phyloP scores from a whole-genome alignment of 2,113 vertebrate species.

The Corvus hawaiiensis region DNA sequence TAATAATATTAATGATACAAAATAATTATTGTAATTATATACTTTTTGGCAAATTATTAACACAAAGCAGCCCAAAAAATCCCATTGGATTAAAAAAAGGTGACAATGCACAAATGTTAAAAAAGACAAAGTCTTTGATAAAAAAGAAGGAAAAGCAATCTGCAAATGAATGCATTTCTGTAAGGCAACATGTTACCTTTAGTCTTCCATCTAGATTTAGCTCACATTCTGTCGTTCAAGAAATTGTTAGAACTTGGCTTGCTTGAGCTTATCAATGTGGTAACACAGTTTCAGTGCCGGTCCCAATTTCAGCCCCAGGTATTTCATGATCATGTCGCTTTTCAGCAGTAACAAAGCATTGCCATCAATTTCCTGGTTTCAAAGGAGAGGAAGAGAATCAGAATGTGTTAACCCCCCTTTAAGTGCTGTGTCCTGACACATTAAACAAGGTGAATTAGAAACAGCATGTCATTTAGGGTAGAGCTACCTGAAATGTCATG shows the following conservation, averaged over 20 bases:
- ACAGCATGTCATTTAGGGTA: not conserved
- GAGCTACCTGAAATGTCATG: not conserved
- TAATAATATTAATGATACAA: constrained; percentile 53
- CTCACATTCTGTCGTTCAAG: not conserved
- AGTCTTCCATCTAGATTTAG: not conserved
- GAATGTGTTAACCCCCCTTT: not conserved
- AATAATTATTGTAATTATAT: constrained; percentile 48
- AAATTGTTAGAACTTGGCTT: constrained; percentile 81
- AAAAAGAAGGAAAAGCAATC: constrained; percentile 37
- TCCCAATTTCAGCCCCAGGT: constrained; percentile 94
- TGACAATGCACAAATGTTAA: constrained; percentile 34
- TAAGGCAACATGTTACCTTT: constrained; percentile 68
- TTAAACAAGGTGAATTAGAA: not conserved
- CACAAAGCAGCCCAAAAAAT: constrained; percentile 9
- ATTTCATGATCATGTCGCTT: constrained; percentile 99
- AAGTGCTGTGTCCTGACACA: not conserved
- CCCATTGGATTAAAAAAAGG: constrained; percentile 39
- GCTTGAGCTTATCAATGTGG: constrained; percentile 95
- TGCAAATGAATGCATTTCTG: constrained; percentile 16
- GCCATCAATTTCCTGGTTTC: constrained; percentile 91
- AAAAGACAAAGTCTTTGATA: constrained; percentile 53
- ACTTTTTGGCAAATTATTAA: constrained; percentile 64
- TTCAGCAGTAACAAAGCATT: constrained; percentile 90
- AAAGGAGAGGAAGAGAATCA: constrained; percentile 14
- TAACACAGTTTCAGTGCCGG: constrained; percentile 94